A percentile compares a stretch with the other conserved stretches of the same genome.
Conservation (phyloP, 1,140 invertebrate genomes). For the Pseudobourletiella spinata region DNA sequence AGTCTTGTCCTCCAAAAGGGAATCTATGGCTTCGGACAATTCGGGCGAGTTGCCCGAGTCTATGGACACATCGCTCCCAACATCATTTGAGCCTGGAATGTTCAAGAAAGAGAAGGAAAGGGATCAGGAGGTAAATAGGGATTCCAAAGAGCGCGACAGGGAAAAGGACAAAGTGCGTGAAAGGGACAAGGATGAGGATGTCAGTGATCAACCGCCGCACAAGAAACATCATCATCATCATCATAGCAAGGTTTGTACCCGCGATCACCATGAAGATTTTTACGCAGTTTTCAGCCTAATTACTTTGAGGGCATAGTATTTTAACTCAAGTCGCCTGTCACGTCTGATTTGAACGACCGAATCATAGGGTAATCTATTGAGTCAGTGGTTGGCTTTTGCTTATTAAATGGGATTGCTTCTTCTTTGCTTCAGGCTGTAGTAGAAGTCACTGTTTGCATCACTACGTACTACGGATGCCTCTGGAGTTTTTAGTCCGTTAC, state of each 20-base stretch:
- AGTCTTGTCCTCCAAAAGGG: constrained; percentile 32
- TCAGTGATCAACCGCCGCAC: constrained; percentile 6
- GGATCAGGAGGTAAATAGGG: not conserved
- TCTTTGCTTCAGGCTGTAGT: no score
- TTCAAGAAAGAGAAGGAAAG: constrained; percentile 50
- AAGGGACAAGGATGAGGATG: constrained; percentile 7
- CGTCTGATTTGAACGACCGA: no score
- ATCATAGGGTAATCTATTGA: no score
- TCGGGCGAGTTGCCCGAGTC: constrained; percentile 34
- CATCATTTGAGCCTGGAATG: constrained; percentile 71
- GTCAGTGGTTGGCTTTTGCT: no score
- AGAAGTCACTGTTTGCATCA: no score
- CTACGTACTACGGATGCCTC: no score
- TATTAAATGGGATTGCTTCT: no score
- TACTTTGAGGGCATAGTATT: no score
- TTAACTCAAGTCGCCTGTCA: no score
- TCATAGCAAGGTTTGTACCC: constrained; percentile 30
- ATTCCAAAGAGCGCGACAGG: constrained; percentile 1
- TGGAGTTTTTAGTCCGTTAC: no score
- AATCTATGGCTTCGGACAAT: constrained; percentile 34
- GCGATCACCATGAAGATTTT: no score
- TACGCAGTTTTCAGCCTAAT: no score
- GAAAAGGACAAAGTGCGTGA: constrained; percentile 2
- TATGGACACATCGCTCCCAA: constrained; percentile 47
- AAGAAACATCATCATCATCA: constrained; percentile 34